These are phyloP conservation scores for Microcebus tavaratra DNA, from an alignment of 2,113 vertebrate genomes.

Conservation along the genomic window DNA sequence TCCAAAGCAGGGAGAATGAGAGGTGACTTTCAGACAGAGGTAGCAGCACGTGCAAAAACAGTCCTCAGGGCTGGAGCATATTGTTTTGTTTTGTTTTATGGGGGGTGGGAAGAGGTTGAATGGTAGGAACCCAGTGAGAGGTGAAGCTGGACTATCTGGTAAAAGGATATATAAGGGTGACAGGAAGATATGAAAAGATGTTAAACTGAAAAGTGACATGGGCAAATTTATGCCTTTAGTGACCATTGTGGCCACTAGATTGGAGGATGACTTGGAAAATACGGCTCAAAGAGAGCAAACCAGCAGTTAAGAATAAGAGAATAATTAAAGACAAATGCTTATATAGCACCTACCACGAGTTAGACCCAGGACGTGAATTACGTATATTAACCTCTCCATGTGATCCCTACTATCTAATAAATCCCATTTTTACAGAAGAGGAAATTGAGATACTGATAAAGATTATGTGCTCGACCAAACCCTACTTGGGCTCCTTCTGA, in stretches of 20 bases:
- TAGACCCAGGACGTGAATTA: neutral
- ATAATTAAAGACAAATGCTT: neutral
- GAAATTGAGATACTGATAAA: neutral
- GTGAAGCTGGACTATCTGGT: neutral
- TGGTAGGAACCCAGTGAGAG: neutral
- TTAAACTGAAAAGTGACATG: neutral
- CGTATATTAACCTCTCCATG: neutral
- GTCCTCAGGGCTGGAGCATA: neutral
- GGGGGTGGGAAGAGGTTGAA: neutral
- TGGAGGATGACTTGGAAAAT: neutral
- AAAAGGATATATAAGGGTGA: neutral
- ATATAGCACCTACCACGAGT: neutral
- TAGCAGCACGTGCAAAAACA: neutral
- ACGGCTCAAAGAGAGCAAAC: neutral
- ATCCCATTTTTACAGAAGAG: neutral
- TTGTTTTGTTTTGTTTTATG: neutral
- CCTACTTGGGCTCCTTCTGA: neutral
- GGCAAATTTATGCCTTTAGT: neutral
- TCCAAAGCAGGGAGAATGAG: neutral
- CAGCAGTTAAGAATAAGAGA: neutral
- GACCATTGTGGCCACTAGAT: neutral
- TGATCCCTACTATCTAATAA: neutral
- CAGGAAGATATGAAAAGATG: neutral
- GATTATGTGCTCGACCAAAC: neutral
- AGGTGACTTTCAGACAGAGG: neutral